A percentile compares a stretch with the other conserved stretches of the same genome.
Evolutionary conservation across 1,140 invertebrate species (phyloP).

Genomic region (Apis mellifera): Amel_HAv3.1 CM009933.2:10875001-10875500

Average conservation of each 20-base stretch:
- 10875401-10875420: too few species aligned
- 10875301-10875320: neutral
- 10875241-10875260: neutral
- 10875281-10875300: neutral
- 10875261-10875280: too few species aligned
- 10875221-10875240: neutral
- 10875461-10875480: too few species aligned
- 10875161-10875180: slow-evolving; percentile 27
- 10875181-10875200: slow-evolving; percentile 18
- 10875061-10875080: slow-evolving; percentile 11
- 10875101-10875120: neutral
- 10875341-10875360: slow-evolving; percentile 47
- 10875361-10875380: neutral
- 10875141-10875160: slow-evolving; percentile 16
- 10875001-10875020: too few species aligned
- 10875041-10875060: neutral
- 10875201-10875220: slow-evolving; percentile 2
- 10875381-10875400: too few species aligned
- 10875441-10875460: too few species aligned
- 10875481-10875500: too few species aligned
- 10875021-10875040: neutral
- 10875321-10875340: slow-evolving; percentile 50
- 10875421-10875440: too few species aligned
- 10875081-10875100: slow-evolving; percentile 1
- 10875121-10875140: slow-evolving; percentile 39